A percentile compares a stretch with the other conserved stretches of the same genome.
Conservation (phyloP, 2,797 vertebrate genomes). For the Bradypus variegatus region DNA sequence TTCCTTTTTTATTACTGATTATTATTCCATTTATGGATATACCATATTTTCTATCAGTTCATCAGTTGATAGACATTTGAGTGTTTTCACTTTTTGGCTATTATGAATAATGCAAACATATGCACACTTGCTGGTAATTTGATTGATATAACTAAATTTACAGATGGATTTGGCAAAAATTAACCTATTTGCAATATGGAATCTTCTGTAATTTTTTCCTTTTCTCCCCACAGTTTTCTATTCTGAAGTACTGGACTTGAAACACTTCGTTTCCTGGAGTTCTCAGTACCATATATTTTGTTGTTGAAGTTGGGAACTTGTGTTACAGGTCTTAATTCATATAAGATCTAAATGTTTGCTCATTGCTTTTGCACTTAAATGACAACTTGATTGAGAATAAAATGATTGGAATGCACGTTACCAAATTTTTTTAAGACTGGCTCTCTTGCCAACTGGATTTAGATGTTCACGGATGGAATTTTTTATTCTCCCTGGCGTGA, state of each 20-base stretch:
- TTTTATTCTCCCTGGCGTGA: neutral
- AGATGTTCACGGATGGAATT: neutral
- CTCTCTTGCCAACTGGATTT: neutral
- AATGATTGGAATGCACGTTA: too few species aligned
- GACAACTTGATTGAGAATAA: neutral
- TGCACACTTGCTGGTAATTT: neutral
- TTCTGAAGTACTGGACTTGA: neutral
- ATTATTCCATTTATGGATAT: neutral
- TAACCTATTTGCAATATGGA: neutral
- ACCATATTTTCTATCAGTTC: neutral
- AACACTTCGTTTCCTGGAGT: neutral
- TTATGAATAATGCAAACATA: too few species aligned
- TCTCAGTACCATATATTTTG: neutral
- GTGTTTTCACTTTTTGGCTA: neutral
- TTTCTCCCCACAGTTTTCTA: neutral
- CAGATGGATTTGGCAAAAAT: neutral
- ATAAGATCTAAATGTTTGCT: neutral
- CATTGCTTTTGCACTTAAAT: neutral
- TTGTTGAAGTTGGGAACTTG: neutral
- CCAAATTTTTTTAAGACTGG: neutral
- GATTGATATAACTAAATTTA: neutral
- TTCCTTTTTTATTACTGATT: too few species aligned
- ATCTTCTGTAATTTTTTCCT: neutral
- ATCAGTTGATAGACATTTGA: neutral
- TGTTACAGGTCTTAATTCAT: neutral